phyloP scores from a whole-genome alignment of 2,888 invertebrate species.

The Chrysolina americana region DNA sequence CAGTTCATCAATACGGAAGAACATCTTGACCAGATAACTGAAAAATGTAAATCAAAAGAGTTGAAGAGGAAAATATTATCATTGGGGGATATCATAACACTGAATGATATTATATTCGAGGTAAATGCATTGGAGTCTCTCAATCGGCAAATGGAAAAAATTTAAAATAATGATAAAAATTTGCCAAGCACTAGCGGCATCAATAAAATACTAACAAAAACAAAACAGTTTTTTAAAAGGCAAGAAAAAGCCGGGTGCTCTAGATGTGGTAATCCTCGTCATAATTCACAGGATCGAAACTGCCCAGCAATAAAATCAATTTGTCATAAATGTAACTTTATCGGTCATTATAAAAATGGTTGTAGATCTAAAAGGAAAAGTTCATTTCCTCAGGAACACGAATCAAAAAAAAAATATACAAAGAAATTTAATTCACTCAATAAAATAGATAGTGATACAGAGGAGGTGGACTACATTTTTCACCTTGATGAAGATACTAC shows the following conservation, averaged over 20 bases:
- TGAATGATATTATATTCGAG: constrained; percentile 35
- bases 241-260: background rate
- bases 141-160: constrained; percentile 40
- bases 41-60: constrained; percentile 52
- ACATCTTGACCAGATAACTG: constrained; percentile 55
- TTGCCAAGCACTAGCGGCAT: no score
- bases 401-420: background rate
- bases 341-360: constrained; percentile 51
- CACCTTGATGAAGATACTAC: constrained; percentile 37
- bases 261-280: background rate
- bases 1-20: constrained; percentile 46
- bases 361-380: constrained; percentile 37
- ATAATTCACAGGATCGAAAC: constrained; percentile 6
- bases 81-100: constrained; percentile 43
- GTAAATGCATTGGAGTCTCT: constrained; percentile 40
- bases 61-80: constrained; percentile 50
- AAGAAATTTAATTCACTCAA: background rate
- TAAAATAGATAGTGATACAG: no score
- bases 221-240: no score
- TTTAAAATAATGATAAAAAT: constrained; percentile 5
- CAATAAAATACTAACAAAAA: no score
- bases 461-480: constrained; percentile 21
- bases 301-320: background rate
- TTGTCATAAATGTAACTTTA: constrained; percentile 24
- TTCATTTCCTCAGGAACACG: background rate